Base-by-base conservation (phyloP, 2,888 invertebrate species). In the Laspeyria flexula region DNA sequence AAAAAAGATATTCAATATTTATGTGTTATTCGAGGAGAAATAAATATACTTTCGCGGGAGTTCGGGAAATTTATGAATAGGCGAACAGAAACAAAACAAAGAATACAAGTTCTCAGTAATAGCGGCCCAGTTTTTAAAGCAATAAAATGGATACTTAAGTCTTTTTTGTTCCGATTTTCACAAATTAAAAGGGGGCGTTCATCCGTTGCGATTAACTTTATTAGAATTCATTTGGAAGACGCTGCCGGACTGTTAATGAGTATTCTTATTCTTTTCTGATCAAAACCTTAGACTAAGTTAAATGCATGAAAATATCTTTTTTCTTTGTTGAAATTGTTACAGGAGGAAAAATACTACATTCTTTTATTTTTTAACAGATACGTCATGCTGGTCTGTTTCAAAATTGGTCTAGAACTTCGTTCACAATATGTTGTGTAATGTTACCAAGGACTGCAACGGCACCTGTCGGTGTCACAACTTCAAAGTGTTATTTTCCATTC, bases 191-290 rank as follows among this genome's bases (percentile, higher is more conserved):
- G 71, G 80, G 77, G 71, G 73, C 59, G 61, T 51, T 53, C 71
- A 71, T 73, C 70, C 74, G 74, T 77, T 67, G 65, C 77, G 82
- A 87, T 89, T 85, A 87, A 85, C 81, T 87, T 85, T 85, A 88
- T 88, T 88, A 84, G 83, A 86, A 87, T 88, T 89, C 83, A 85
- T 86, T 86, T 76, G 77, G 68, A 71, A 72, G 68, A 81, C 79
- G 75, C 68, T 64, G 50, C 62, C 65, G 73, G 84, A 75, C 64
- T 84, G 71, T 82, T 84, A 86, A 88, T 86, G 83, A 85, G 75
- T 46, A n/a, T 73, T 71, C 70, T 79, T 81, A 80, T 81, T 78
- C 72, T 73, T 70, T 77, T 72, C 55, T 60, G 52, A 65, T 75
- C 59, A 43, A 63, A 75, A 40, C 18, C 47, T 29, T 13, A n/a